Percentiles rank a stretch among this genome's conserved stretches.
Conservation (phyloP, 92 coral and sea anemone genomes). For the Zoanthus sansibaricus region DNA sequence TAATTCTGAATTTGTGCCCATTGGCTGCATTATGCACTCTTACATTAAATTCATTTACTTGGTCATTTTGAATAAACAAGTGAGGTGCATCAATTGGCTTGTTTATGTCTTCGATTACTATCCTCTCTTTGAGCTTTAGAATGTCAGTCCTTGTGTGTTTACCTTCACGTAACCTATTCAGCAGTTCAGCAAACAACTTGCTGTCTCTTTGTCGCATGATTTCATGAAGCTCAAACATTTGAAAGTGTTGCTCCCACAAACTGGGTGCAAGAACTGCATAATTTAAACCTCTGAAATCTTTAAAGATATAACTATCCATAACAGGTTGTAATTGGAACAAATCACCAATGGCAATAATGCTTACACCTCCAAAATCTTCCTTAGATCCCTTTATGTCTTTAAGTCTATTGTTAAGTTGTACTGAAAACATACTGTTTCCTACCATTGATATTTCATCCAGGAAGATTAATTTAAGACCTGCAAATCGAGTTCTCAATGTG, state of each 20-base stretch:
- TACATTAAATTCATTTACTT: constrained; percentile 46
- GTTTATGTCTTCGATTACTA: background rate
- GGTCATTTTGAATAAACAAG: constrained; percentile 45
- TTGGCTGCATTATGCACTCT: constrained; percentile 30
- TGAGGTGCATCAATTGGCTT: constrained; percentile 47
- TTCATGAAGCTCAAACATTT: constrained; percentile 48
- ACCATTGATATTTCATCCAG: constrained; percentile 66
- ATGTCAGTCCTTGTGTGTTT: constrained; percentile 51
- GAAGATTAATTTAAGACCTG: constrained; percentile 38
- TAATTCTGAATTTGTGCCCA: constrained; percentile 42
- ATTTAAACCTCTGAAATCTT: constrained; percentile 35
- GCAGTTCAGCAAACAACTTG: constrained; percentile 50
- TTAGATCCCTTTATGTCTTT: constrained; percentile 58
- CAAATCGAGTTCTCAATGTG: constrained; percentile 31
- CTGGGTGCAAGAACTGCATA: constrained; percentile 36
- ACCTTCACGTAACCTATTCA: constrained; percentile 55
- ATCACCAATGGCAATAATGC: constrained; percentile 63
- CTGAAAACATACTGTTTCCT: constrained; percentile 55
- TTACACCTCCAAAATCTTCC: constrained; percentile 57
- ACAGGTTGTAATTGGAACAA: constrained; percentile 59
- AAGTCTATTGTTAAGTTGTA: constrained; percentile 56
- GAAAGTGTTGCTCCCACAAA: constrained; percentile 58
- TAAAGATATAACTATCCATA: constrained; percentile 48
- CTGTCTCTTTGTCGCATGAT: constrained; percentile 69
- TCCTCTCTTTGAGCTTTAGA: constrained; percentile 28